A percentile compares a stretch with the other conserved stretches of the same genome.
phyloP scores from a whole-genome alignment of 2,888 invertebrate genomes.

The Microplitis manilae region DNA sequence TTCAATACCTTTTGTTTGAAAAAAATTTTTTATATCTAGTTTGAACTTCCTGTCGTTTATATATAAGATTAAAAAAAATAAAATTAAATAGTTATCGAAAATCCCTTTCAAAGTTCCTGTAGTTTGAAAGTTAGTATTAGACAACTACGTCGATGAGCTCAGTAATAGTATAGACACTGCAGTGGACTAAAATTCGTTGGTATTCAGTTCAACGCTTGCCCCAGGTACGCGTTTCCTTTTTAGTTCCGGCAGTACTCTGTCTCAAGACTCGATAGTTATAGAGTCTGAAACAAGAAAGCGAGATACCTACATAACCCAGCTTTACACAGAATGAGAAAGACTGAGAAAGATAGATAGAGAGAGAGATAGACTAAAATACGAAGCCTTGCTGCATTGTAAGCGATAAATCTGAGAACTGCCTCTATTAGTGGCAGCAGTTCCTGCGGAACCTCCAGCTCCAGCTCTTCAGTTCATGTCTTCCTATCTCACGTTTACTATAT shows the following conservation, averaged over 20 bases:
- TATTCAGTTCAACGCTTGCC: constrained; percentile 55
- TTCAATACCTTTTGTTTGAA: too few relatives aligned
- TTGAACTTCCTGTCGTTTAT: neutral
- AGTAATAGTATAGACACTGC: constrained; percentile 31
- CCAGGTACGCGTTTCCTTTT: constrained; percentile 58
- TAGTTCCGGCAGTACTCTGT: constrained; percentile 52
- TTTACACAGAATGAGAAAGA: too few relatives aligned
- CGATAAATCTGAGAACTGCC: constrained; percentile 59
- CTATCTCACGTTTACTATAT: neutral
- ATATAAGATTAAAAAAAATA: neutral
- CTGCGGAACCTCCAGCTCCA: constrained; percentile 35
- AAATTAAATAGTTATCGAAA: neutral
- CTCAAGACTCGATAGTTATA: constrained; percentile 42
- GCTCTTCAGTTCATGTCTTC: constrained; percentile 11
- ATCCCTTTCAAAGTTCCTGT: neutral
- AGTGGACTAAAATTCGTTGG: constrained; percentile 55
- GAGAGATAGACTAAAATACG: constrained; percentile 28
- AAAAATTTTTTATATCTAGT: neutral
- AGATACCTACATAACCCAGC: neutral
- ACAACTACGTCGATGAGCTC: constrained; percentile 23
- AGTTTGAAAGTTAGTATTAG: constrained; percentile 38
- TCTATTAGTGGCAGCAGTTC: constrained; percentile 54
- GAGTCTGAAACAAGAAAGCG: neutral
- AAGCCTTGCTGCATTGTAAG: constrained; percentile 52
- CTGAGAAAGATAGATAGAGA: too few relatives aligned